Percentiles rank a stretch among this genome's conserved stretches.
These are phyloP conservation scores for Minunthozetes semirufus DNA, from an alignment of 2,888 invertebrate genomes.

Conservation along the genomic window DNA sequence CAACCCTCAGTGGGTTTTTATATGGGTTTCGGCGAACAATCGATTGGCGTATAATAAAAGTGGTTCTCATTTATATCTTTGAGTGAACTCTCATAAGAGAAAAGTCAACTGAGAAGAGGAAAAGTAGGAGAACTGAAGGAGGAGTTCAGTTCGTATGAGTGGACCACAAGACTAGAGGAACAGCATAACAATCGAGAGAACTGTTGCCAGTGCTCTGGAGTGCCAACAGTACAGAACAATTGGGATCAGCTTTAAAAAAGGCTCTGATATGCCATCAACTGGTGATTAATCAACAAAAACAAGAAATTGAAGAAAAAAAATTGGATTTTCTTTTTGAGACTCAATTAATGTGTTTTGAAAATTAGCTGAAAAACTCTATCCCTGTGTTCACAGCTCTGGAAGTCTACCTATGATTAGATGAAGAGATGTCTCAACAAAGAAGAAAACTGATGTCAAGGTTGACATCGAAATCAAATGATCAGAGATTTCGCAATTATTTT, in stretches of 20 bases:
- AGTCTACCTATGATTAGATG: too few relatives aligned
- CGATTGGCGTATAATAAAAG: neutral
- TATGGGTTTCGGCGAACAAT: neutral
- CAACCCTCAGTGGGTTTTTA: neutral
- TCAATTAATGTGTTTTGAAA: too few relatives aligned
- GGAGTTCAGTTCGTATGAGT: neutral
- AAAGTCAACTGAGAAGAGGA: neutral
- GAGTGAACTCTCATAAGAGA: neutral
- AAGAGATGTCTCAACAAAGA: neutral
- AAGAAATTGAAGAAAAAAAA: neutral
- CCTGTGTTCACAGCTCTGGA: neutral
- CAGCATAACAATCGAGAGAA: neutral
- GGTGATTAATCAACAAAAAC: neutral
- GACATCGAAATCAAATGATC: neutral
- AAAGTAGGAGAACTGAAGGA: slow-evolving; percentile 2
- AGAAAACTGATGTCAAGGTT: neutral
- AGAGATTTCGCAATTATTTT: too few relatives aligned
- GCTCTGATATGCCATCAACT: neutral
- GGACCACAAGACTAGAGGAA: neutral
- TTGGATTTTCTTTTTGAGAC: too few relatives aligned
- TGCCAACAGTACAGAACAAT: neutral
- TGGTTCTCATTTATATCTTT: neutral
- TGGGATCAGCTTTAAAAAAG: neutral
- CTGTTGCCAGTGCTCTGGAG: neutral
- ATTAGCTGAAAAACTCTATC: too few relatives aligned